Base-by-base conservation (phyloP, 1,140 invertebrate genomes). In the Drosophila tropicalis region DNA sequence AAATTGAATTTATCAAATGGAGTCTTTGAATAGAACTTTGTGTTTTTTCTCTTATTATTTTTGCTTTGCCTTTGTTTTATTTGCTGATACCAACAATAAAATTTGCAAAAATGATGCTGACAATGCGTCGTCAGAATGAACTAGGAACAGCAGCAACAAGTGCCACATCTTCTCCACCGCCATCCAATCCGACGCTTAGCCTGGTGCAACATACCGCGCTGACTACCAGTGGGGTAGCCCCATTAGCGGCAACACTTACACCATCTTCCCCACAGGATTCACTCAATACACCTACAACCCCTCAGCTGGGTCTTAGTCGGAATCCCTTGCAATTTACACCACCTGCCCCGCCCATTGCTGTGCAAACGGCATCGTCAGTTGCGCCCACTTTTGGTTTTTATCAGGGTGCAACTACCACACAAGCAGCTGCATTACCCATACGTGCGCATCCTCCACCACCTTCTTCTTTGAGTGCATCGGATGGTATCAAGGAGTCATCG, bases 101-200 rank as follows among this genome's bases (percentile, higher is more conserved):
- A 64, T 70, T 65, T 63, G 62, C 74, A 73, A 92, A 92, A 91
- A 92, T 92, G 90, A 91, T 92, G 91, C 91, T 92, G 90, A 92
- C 91, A 86, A 92, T 92, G 91, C 90, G 91, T 74, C 91, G 91
- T 67, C 91, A 92, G 81, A 92, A 80, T 91, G 91, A 92, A 91
- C 70, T 86, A 85, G 86, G 84, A 73, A 73, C 67, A 72, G 7
- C 71, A 39, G 61, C 65, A 32, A 40, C 69, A 73, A 62, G 36
- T 57, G 47, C 72, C 76, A 58, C 65, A 55, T 79, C 78, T 62
- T 56, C 79, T 12, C 70, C 75, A 10, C 63, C 81, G 25, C 44
- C 74, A 41, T 25, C 70, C 4, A 64, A 57, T 66, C 71, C 61
- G 44, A 47, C 36, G 22, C 68, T 78, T 13, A 72, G 54, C 10